Percentiles rank a stretch among this genome's conserved stretches.
Conservation (phyloP, 2,113 vertebrate genomes). For the Cyprinus carpio region DNA sequence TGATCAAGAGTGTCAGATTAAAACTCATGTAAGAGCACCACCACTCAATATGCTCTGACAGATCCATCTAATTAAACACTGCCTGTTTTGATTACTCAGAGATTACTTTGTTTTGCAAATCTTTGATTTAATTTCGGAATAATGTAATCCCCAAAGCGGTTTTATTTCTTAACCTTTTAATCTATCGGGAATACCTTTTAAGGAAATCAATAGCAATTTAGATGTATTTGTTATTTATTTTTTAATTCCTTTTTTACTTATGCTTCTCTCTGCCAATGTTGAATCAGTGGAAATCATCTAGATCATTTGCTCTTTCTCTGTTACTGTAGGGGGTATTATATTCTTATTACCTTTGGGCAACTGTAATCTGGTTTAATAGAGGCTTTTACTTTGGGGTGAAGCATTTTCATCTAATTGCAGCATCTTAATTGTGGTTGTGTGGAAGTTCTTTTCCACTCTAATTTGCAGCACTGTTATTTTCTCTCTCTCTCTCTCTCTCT, state of each 20-base stretch:
- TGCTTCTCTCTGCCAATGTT: slow-evolving; percentile 4
- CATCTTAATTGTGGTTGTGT: slow-evolving; percentile 35
- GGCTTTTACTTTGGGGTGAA: slow-evolving; percentile 17
- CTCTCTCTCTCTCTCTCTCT: not conserved
- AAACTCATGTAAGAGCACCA: not conserved
- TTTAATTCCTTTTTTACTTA: slow-evolving; percentile 6
- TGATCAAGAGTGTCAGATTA: not conserved
- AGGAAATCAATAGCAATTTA: slow-evolving; percentile 72
- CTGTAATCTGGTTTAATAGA: slow-evolving; percentile 40
- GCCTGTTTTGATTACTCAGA: slow-evolving; percentile 46
- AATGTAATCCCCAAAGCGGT: slow-evolving; percentile 69
- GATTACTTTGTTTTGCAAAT: slow-evolving; percentile 67
- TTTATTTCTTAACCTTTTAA: slow-evolving; percentile 74
- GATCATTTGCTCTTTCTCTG: slow-evolving; percentile 23
- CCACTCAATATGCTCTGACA: not conserved
- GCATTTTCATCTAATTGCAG: slow-evolving; percentile 38
- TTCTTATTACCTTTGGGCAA: slow-evolving; percentile 25
- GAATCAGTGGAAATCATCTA: slow-evolving; percentile 11
- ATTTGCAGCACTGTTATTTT: not conserved
- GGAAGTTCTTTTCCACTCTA: slow-evolving; percentile 1
- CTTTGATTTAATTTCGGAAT: slow-evolving; percentile 67
- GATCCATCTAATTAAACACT: slow-evolving; percentile 16
- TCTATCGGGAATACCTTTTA: slow-evolving; percentile 66
- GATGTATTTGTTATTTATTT: slow-evolving; percentile 67
- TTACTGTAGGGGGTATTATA: slow-evolving; percentile 6